phyloP scores from a whole-genome alignment of 2,797 vertebrate species.

The Sorex maritimensis region DNA sequence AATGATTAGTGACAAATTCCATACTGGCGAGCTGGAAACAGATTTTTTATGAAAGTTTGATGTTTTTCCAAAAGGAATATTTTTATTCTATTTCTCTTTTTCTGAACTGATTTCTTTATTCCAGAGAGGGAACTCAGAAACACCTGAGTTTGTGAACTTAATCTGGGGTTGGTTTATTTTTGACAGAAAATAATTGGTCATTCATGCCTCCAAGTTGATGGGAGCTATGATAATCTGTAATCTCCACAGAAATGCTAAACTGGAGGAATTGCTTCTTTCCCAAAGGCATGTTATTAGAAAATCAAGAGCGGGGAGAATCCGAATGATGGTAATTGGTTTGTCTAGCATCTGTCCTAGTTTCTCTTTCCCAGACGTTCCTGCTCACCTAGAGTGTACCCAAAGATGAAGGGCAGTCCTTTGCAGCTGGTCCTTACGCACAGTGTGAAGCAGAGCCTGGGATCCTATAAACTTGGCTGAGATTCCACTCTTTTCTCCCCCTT shows the following conservation, averaged over 20 bases:
- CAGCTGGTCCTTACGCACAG: not conserved
- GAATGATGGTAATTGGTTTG: not conserved
- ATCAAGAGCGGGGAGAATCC: not conserved
- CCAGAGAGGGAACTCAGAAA: constrained; percentile 66
- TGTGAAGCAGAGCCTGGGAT: not conserved
- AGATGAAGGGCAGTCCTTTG: not conserved
- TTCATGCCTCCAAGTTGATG: constrained; percentile 52
- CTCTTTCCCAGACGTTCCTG: not conserved
- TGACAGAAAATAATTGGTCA: constrained; percentile 71
- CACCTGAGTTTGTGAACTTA: constrained; percentile 65
- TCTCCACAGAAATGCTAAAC: constrained; percentile 36
- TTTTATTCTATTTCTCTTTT: constrained; percentile 88
- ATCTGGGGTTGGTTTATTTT: constrained; percentile 41
- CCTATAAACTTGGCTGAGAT: not conserved
- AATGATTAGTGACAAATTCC: constrained; percentile 99
- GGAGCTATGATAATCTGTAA: constrained; percentile 62
- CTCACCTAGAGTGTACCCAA: not conserved
- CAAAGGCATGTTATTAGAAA: not conserved
- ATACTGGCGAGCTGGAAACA: constrained; percentile 94
- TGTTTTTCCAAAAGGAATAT: constrained; percentile 86
- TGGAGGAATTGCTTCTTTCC: not conserved
- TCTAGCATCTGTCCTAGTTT: not conserved
- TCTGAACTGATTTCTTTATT: constrained; percentile 73
- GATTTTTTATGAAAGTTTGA: constrained; percentile 90
- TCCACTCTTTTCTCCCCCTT: not conserved